Base-by-base conservation (phyloP, 2,113 vertebrate genomes). In the Perca flavescens region DNA sequence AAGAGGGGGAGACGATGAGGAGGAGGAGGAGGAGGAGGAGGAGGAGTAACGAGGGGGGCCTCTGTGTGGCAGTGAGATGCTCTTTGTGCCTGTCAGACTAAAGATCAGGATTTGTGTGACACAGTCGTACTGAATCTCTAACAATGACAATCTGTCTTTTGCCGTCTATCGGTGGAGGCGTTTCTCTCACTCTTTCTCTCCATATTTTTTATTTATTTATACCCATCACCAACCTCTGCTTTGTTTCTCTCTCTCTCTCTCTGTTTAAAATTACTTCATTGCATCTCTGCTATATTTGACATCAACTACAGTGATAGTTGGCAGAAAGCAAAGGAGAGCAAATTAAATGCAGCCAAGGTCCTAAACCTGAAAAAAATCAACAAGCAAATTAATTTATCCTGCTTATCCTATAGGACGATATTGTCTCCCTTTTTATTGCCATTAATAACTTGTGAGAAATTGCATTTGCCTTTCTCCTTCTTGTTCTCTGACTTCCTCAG, bases 61-160 rank as follows among this genome's bases (percentile, higher is more conserved):
- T 67, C 68, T 79, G 81, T 50, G n/a, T 83, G 87, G 68, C 50
- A 82, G 63, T 62, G 63, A 86, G 82, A 83, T 86, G 86, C 88
- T 90, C 89, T 93, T 80, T 91, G 90, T 86, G 90, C 74, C 84
- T 90, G 94, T 93, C 93, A 93, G 82, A 92, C 90, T 94, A 92
- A 94, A 94, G 92, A 95, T 93, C 92, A 84, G 92, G 90, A 91
- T 93, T 93, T 92, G 82, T 89, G 90, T 92, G 93, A 94, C 93
- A 93, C 94, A 93, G 93, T 92, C 88, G 85, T 75, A 89, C 92
- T 89, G 91, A 94, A 94, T 93, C 92, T 95, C 89, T 34, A 81
- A 89, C 89, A 86, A 81, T 83, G 90, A 83, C 78, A 89, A 80
- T 86, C 87, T 90, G 86, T 82, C 88, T 86, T 77, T 69, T 56